These are phyloP conservation scores for Columba guinea DNA, from an alignment of 2,797 vertebrate genomes.

Conservation along the genomic window DNA sequence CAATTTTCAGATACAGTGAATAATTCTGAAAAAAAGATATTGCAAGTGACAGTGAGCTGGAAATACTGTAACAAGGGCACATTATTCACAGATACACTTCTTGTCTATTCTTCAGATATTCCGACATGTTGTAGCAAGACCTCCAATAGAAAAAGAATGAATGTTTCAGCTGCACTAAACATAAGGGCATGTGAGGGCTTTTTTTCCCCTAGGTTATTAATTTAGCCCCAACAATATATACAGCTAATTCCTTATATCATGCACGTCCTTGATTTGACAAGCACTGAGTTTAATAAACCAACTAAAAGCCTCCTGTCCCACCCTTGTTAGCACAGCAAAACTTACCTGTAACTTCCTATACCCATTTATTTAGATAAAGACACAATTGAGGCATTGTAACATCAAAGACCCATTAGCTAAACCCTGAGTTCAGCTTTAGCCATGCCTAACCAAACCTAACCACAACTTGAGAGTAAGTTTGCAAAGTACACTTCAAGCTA, in stretches of 20 bases:
- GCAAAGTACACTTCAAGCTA: background rate
- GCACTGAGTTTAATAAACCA: background rate
- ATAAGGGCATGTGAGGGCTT: background rate
- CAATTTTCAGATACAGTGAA: background rate
- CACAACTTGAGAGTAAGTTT: background rate
- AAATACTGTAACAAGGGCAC: background rate
- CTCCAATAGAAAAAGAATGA: background rate
- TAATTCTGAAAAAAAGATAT: background rate
- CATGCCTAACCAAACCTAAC: background rate
- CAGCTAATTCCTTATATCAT: background rate
- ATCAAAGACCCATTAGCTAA: background rate
- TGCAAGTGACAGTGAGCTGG: background rate
- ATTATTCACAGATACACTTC: background rate
- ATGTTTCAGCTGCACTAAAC: background rate
- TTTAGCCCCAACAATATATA: background rate
- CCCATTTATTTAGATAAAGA: background rate
- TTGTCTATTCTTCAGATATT: background rate
- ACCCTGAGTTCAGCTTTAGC: background rate
- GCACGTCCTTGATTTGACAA: background rate
- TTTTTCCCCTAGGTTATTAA: background rate
- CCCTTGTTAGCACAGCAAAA: background rate
- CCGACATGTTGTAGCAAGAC: background rate
- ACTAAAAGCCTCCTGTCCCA: background rate
- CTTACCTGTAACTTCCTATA: background rate
- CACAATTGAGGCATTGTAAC: background rate